A percentile compares a stretch with the other conserved stretches of the same genome.
phyloP scores from a whole-genome alignment of 2,113 vertebrate genomes.

The Coptodon bakossiorum region DNA sequence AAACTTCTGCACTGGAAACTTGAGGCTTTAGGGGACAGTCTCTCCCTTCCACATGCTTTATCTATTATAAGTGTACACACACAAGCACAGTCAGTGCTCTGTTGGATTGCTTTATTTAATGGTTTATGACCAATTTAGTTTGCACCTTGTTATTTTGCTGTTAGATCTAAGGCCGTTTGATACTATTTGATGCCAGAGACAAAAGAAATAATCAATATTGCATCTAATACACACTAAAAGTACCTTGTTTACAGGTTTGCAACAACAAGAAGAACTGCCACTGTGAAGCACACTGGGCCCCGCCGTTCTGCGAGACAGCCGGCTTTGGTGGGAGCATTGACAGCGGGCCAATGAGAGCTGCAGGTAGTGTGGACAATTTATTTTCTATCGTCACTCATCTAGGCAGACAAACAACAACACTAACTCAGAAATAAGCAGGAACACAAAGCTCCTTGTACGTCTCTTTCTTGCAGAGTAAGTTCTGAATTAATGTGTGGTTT shows the following conservation, averaged over 20 bases:
- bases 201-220: background rate
- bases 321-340: constrained; percentile 94
- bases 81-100: background rate
- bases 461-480: background rate
- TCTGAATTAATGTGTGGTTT: constrained; percentile 3
- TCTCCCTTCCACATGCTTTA: constrained; percentile 36
- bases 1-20: constrained; percentile 15
- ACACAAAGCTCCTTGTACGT: background rate
- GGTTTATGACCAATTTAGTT: background rate
- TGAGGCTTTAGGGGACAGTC: constrained; percentile 6
- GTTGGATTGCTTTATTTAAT: background rate
- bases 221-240: background rate
- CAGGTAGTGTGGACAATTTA: constrained; percentile 70
- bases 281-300: constrained; percentile 91
- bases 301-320: constrained; percentile 83
- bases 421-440: background rate
- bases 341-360: constrained; percentile 85
- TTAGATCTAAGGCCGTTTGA: background rate
- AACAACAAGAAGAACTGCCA: constrained; percentile 98
- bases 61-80: constrained; percentile 12
- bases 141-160: background rate
- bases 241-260: constrained; percentile 78
- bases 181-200: background rate
- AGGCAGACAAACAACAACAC: background rate
- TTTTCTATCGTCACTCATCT: background rate